These are phyloP conservation scores for Trematocara macrostoma DNA, from an alignment of 2,113 vertebrate genomes.

Conservation along the genomic window DNA sequence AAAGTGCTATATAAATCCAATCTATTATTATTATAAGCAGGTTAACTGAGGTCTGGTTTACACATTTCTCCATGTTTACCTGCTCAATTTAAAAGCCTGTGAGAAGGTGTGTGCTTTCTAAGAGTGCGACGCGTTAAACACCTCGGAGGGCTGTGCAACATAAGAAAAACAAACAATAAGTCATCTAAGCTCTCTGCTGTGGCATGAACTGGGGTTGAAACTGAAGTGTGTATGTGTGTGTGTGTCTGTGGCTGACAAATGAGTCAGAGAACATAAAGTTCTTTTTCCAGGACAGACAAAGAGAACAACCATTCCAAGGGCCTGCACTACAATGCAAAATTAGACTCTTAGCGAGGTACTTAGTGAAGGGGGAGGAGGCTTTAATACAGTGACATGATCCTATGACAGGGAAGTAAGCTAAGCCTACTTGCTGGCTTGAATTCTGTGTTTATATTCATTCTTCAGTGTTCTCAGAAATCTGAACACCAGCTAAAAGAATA, in stretches of 20 bases:
- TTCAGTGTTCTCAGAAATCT: background rate
- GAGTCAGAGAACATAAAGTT: background rate
- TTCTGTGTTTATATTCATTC: background rate
- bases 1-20: no score
- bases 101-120: background rate
- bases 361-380: background rate
- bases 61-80: background rate
- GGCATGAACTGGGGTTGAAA: constrained; percentile 9
- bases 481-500: background rate
- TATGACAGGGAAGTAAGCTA: background rate
- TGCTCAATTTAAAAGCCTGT: background rate
- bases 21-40: no score
- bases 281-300: background rate
- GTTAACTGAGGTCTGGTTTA: background rate
- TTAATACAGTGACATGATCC: background rate
- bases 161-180: constrained; percentile 25
- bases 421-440: background rate
- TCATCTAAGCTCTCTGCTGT: background rate
- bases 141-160: background rate
- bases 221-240: background rate
- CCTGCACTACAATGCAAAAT: background rate
- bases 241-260: background rate
- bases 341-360: background rate
- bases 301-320: background rate
- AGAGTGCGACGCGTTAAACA: background rate